A percentile compares a stretch with the other conserved stretches of the same genome.
These are phyloP conservation scores for Dascillus cervinus DNA, from an alignment of 2,888 invertebrate genomes.

Conservation along the genomic window DNA sequence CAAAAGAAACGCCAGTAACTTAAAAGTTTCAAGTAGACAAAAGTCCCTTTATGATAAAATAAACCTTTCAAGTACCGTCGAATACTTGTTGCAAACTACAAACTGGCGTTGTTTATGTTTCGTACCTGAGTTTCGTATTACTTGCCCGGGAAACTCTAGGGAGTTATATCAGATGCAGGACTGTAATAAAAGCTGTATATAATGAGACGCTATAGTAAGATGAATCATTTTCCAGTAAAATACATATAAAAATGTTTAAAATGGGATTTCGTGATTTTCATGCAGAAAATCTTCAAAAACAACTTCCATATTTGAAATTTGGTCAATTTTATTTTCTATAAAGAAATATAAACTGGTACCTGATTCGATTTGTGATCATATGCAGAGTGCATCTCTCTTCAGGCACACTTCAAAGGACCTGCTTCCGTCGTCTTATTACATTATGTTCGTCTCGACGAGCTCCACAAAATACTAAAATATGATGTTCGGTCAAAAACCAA, in stretches of 20 bases:
- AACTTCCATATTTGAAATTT: constrained; percentile 26
- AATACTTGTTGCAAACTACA: too few relatives aligned
- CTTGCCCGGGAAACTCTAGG: too few relatives aligned
- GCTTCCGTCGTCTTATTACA: constrained; percentile 27
- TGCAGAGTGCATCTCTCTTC: constrained; percentile 29
- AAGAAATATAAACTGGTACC: constrained; percentile 36
- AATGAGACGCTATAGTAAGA: background rate
- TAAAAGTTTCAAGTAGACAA: too few relatives aligned
- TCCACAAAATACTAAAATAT: constrained; percentile 27
- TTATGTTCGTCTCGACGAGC: constrained; percentile 26
- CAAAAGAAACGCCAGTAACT: too few relatives aligned
- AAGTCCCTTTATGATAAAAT: too few relatives aligned
- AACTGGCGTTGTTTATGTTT: too few relatives aligned
- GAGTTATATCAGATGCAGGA: too few relatives aligned
- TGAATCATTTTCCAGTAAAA: constrained; percentile 1
- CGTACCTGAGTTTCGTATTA: too few relatives aligned
- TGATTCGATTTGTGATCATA: constrained; percentile 39
- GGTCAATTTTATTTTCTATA: constrained; percentile 31
- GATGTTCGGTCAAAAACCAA: constrained; percentile 22
- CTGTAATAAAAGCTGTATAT: background rate
- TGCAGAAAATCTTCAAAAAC: constrained; percentile 14
- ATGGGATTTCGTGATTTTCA: background rate
- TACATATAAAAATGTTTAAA: background rate
- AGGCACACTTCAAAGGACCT: constrained; percentile 28
- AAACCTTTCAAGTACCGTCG: too few relatives aligned